phyloP scores from a whole-genome alignment of 2,797 vertebrate genomes.

The Darevskia mixta region DNA sequence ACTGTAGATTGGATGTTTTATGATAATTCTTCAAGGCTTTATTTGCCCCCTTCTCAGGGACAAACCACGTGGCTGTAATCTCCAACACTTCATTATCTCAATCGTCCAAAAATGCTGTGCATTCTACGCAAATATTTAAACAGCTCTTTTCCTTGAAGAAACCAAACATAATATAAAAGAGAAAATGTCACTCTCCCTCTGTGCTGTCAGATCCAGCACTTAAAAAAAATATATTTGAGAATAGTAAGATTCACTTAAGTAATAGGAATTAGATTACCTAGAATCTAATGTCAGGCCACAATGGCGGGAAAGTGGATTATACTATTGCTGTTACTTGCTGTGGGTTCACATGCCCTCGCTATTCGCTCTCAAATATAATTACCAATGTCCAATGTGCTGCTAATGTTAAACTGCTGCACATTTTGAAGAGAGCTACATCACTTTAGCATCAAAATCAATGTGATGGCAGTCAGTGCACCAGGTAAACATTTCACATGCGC shows the following conservation, averaged over 20 bases:
- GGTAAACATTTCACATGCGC: not conserved
- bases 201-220: slow-evolving; percentile 63
- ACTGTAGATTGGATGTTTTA: slow-evolving; percentile 47
- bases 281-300: slow-evolving; percentile 55
- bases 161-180: slow-evolving; percentile 69
- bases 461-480: not conserved
- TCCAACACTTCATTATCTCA: slow-evolving; percentile 71
- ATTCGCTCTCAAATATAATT: slow-evolving; percentile 52
- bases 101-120: slow-evolving; percentile 68
- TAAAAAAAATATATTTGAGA: slow-evolving; percentile 49
- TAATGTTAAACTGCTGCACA: slow-evolving; percentile 50
- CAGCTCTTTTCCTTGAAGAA: slow-evolving; percentile 66
- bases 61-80: slow-evolving; percentile 70
- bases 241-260: slow-evolving; percentile 60
- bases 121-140: slow-evolving; percentile 73
- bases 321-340: slow-evolving; percentile 58
- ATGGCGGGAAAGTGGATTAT: slow-evolving; percentile 46
- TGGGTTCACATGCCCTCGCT: slow-evolving; percentile 51
- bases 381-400: slow-evolving; percentile 24
- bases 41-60: slow-evolving; percentile 52
- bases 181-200: slow-evolving; percentile 51
- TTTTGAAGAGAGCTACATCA: slow-evolving; percentile 41
- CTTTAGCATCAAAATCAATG: not conserved
- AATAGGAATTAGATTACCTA: slow-evolving; percentile 63
- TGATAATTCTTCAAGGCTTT: slow-evolving; percentile 67